Evolutionary conservation across 2,113 vertebrate genomes (phyloP).

Genomic region (Agapornis roseicollis): DNA sequence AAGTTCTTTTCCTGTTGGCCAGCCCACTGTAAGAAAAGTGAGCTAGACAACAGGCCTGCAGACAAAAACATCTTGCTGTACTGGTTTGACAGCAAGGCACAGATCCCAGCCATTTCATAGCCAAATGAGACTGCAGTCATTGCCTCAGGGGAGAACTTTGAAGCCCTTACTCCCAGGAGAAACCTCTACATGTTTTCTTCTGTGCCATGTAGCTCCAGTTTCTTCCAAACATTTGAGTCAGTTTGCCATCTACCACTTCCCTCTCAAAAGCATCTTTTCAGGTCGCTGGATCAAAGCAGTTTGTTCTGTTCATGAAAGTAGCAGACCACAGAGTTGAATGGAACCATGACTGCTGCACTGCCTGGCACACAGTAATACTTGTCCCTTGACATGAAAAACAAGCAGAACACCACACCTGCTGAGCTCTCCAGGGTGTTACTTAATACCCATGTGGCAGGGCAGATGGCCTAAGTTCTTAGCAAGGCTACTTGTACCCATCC

Average conservation of each 20-base stretch:
- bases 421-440: neutral
- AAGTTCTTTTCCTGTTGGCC: neutral
- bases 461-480: neutral
- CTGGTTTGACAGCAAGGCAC: conserved; percentile 1
- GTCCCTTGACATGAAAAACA: neutral
- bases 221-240: neutral
- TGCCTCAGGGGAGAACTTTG: neutral
- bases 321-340: neutral
- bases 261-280: neutral
- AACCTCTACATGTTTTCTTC: neutral
- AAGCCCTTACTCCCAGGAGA: neutral
- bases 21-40: neutral
- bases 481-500: neutral
- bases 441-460: neutral
- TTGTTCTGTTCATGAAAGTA: neutral
- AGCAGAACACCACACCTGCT: neutral
- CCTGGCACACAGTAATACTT: neutral
- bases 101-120: neutral
- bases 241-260: neutral
- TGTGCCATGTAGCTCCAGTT: neutral
- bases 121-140: neutral
- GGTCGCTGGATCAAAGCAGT: neutral
- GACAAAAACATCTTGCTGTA: neutral
- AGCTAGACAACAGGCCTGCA: neutral
- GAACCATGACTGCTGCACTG: neutral